phyloP scores from a whole-genome alignment of 2,797 vertebrate genomes.

The Urophycis tenuis region DNA sequence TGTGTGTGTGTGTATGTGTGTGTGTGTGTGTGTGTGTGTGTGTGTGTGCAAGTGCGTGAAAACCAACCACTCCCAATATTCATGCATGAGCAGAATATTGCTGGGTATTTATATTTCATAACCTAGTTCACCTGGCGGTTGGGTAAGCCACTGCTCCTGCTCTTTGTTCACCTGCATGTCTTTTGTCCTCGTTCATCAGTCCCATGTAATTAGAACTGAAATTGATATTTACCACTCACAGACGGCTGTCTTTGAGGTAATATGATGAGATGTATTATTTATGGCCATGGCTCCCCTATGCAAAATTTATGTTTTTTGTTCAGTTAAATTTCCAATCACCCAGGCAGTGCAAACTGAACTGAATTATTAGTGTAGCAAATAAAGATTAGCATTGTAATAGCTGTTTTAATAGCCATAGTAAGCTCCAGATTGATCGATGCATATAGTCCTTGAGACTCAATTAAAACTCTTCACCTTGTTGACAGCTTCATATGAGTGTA shows the following conservation, averaged over 20 bases:
- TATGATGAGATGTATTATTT: neutral
- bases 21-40: neutral
- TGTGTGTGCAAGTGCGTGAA: neutral
- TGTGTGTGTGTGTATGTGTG: neutral
- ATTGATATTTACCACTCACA: neutral
- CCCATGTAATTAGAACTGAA: neutral
- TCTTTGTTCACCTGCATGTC: neutral
- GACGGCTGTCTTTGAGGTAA: neutral
- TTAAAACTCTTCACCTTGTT: neutral
- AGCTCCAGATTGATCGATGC: neutral
- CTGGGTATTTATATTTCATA: neutral
- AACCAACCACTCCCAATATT: neutral
- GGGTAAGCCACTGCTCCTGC: neutral
- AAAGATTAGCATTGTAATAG: neutral
- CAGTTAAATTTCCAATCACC: neutral
- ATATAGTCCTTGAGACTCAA: neutral
- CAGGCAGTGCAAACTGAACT: neutral
- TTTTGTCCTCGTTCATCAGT: neutral
- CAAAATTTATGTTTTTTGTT: neutral
- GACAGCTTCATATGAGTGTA: neutral
- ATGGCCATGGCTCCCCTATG: neutral
- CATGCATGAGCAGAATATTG: neutral
- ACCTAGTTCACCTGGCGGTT: neutral
- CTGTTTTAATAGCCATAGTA: neutral
- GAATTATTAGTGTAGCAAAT: neutral